phyloP scores from a whole-genome alignment of 2,888 invertebrate genomes.

The Pammene fasciana region DNA sequence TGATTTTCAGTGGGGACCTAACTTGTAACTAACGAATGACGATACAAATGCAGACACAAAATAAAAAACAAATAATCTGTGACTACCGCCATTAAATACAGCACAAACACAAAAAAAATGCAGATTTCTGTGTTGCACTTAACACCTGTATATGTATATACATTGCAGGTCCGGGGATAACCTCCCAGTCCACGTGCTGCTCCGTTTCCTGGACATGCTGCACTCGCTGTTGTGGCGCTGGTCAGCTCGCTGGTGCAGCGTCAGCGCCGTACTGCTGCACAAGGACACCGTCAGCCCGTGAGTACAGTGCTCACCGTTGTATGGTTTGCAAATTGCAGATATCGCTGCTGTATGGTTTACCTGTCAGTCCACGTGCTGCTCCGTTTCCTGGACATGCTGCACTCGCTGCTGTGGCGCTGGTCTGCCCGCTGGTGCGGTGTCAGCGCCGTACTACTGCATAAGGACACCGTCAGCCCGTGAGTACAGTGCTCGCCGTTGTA shows the following conservation, averaged over 20 bases:
- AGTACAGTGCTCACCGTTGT: conserved; percentile 56
- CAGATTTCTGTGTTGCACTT: too few species aligned
- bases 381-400: conserved; percentile 78
- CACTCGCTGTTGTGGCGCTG: conserved; percentile 85
- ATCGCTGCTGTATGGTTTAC: conserved; percentile 42
- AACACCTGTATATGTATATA: too few species aligned
- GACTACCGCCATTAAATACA: too few species aligned
- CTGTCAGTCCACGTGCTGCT: conserved; percentile 74
- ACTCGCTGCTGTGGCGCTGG: conserved; percentile 84
- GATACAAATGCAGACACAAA: too few species aligned
- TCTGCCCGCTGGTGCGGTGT: conserved; percentile 80
- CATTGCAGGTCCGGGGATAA: conserved; percentile 68
- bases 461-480: conserved; percentile 87
- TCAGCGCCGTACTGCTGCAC: conserved; percentile 87
- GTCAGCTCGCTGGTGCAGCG: conserved; percentile 78
- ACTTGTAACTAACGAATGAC: too few species aligned
- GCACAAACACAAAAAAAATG: too few species aligned
- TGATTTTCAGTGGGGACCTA: too few species aligned
- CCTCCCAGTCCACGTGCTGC: conserved; percentile 71
- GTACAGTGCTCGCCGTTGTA: conserved; percentile 52
- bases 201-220: conserved; percentile 78
- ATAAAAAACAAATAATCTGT: too few species aligned
- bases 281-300: conserved; percentile 88
- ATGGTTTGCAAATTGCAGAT: background rate
- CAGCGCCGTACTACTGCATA: conserved; percentile 88